Evolutionary conservation across 2,888 invertebrate genomes (phyloP).

Genomic region (Ophioninae sp.): DNA sequence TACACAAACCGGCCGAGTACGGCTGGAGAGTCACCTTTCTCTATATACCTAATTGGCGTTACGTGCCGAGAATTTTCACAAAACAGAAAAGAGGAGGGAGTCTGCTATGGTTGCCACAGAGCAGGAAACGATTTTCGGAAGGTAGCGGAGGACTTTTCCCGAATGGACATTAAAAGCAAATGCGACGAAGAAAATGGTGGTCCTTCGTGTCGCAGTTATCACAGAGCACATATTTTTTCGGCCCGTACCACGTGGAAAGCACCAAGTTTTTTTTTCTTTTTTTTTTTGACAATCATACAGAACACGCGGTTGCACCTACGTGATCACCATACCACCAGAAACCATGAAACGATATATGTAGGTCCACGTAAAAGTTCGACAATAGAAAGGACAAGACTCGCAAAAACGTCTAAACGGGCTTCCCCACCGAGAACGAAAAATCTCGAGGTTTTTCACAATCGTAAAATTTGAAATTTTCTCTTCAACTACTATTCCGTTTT

Average conservation of each 20-base stretch:
- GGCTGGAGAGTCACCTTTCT: constrained; percentile 46
- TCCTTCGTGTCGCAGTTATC: constrained; percentile 45
- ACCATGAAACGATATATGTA: constrained; percentile 42
- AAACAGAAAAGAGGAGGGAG: constrained; percentile 11
- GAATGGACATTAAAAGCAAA: constrained; percentile 67
- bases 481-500: background rate
- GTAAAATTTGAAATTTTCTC: constrained; percentile 71
- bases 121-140: constrained; percentile 65
- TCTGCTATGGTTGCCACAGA: constrained; percentile 34
- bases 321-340: constrained; percentile 15
- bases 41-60: constrained; percentile 69
- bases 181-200: constrained; percentile 61
- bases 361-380: constrained; percentile 37
- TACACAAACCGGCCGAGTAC: constrained; percentile 50
- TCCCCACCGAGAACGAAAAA: constrained; percentile 47
- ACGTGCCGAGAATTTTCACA: constrained; percentile 70
- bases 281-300: constrained; percentile 7
- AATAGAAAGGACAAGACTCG: constrained; percentile 40
- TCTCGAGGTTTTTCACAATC: constrained; percentile 67
- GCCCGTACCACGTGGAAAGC: constrained; percentile 12
- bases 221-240: constrained; percentile 23
- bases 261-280: constrained; percentile 23
- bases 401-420: constrained; percentile 33
- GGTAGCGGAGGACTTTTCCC: constrained; percentile 61
- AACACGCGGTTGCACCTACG: background rate